These are phyloP conservation scores for Molorchus minor DNA, from an alignment of 2,888 invertebrate species.

Conservation along the genomic window DNA sequence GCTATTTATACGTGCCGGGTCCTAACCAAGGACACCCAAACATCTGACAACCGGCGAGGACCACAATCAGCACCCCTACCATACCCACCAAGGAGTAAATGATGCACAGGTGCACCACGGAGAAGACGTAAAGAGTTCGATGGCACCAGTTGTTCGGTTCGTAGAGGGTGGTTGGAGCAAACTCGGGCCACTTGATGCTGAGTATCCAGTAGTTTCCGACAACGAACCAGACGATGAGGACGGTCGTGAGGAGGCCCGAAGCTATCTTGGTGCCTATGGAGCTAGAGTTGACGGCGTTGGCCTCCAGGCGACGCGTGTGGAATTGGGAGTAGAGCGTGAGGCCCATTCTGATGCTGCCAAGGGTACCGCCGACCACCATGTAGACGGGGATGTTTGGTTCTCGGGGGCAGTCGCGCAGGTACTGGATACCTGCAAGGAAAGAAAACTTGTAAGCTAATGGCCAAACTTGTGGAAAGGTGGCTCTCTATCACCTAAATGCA, in stretches of 20 bases:
- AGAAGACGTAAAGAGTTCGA: slow-evolving; percentile 79
- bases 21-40: slow-evolving; percentile 77
- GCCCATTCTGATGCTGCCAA: slow-evolving; percentile 76
- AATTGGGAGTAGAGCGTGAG: slow-evolving; percentile 75
- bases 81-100: slow-evolving; percentile 72
- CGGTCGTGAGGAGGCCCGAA: slow-evolving; percentile 72
- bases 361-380: slow-evolving; percentile 84
- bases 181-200: slow-evolving; percentile 80
- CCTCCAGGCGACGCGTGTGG: slow-evolving; percentile 65
- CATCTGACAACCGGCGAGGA: slow-evolving; percentile 74
- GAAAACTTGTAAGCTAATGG: background rate
- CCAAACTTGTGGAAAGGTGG: too few species aligned
- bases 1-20: slow-evolving; percentile 72
- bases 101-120: slow-evolving; percentile 76
- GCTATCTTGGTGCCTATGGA: slow-evolving; percentile 71
- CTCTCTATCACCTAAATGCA: too few species aligned
- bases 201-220: slow-evolving; percentile 84
- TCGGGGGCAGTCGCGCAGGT: slow-evolving; percentile 80
- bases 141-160: slow-evolving; percentile 85
- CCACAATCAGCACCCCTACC: slow-evolving; percentile 68
- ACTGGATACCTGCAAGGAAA: slow-evolving; percentile 75
- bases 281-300: slow-evolving; percentile 62
- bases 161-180: slow-evolving; percentile 71
- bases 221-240: slow-evolving; percentile 79
- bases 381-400: slow-evolving; percentile 82